Base-by-base conservation (phyloP, 1,140 invertebrate species). In the Xylocopa sonorina region DNA sequence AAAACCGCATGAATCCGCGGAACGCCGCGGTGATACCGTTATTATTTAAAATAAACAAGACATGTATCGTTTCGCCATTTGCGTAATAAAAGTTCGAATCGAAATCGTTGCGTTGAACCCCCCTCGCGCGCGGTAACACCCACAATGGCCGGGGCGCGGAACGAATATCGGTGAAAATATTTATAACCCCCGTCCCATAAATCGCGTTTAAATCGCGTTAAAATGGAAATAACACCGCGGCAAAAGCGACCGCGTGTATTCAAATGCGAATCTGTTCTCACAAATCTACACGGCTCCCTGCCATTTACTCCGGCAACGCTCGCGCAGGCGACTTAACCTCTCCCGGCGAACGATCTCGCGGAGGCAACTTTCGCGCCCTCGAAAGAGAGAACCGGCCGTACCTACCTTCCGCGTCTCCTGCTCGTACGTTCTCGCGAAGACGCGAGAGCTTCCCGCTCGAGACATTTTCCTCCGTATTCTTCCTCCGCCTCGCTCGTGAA, bases 151-250 rank as follows among this genome's bases (percentile, higher is more conserved):
- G 16, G 27, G 51, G 29, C 14, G 21, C 29, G 18, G 51, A 53
- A 69, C 18, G 21, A 34, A 60, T 43, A 34, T 46, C 14, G 7
- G 3, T 10, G 12, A 18, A 60, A 60, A 72, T 48, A 60, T 60
- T 72, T 60, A 60, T 60, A 72, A 55, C 34, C 69, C 14, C 27
- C 41, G 55, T 7, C 29, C 6, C 21, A 1, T 60, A 32, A 55
- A 72, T 72, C 55, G 69, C 21, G 55, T 34, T n/a, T 48, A 32
- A 43, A 72, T 60, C 55, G 69, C 21, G 41, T 48, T 60, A 24
- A 68, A 72, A 58, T 55, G 67, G 18, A 55, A 55, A 41, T 55
- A 4, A 21, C 51, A 21, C 29, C 46, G 27, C 5, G 32, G 46
- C 46, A 34, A 51, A n/a, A 43, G 34, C 14, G 24, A 27, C 10